phyloP scores from a whole-genome alignment of 2,888 invertebrate genomes.

The Leucozona laternaria region DNA sequence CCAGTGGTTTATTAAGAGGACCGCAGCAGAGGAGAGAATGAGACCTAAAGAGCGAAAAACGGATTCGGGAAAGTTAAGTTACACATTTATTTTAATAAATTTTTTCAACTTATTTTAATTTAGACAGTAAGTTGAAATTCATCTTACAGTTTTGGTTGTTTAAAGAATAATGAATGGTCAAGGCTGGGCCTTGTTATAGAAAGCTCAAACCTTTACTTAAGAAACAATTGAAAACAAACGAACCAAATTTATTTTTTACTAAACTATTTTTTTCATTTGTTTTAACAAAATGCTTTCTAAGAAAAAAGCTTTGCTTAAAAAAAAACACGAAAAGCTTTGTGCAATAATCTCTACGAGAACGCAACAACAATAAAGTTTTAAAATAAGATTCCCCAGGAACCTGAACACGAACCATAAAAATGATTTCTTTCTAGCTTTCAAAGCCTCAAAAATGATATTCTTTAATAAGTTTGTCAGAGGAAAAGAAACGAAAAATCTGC shows the following conservation, averaged over 20 bases:
- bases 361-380: conserved; percentile 44
- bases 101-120: conserved; percentile 40
- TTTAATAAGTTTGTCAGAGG: conserved; percentile 48
- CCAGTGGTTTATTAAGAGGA: conserved; percentile 82
- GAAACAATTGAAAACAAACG: conserved; percentile 47
- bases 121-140: conserved; percentile 57
- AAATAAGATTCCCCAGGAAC: conserved; percentile 57
- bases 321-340: conserved; percentile 63
- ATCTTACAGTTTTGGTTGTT: conserved; percentile 57
- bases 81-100: conserved; percentile 48
- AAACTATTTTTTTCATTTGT: conserved; percentile 36
- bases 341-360: conserved; percentile 75
- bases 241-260: conserved; percentile 30
- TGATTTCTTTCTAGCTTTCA: conserved; percentile 38
- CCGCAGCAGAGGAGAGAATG: conserved; percentile 38
- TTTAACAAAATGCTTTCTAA: conserved; percentile 36
- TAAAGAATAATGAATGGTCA: conserved; percentile 17
- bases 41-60: conserved; percentile 63
- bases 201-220: conserved; percentile 70
- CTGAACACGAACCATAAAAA: conserved; percentile 21
- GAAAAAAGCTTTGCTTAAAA: conserved; percentile 31
- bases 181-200: conserved; percentile 69
- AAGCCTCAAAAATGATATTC: conserved; percentile 21
- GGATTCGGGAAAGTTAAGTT: conserved; percentile 60
- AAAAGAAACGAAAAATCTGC: conserved; percentile 78